Evolutionary conservation across 2,797 vertebrate species (phyloP), one percentile per base, ranked within the genome.

Genomic region (Argentina silus): DNA sequence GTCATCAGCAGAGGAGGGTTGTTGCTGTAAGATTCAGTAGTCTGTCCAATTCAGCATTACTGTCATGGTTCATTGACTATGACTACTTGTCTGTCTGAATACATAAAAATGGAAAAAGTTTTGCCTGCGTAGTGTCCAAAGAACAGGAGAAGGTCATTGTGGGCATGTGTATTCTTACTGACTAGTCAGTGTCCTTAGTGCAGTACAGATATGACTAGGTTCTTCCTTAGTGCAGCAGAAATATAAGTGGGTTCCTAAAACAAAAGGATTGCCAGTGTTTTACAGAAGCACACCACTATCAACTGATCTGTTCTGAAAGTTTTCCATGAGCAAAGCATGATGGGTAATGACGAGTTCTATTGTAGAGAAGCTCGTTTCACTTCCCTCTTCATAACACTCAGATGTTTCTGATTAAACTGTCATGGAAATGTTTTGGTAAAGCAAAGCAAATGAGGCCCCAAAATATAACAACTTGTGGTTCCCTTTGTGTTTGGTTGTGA

Each of bases 31-130:
- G 53, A 44, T 15, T 65, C 6, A 47, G 27, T 67, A 27, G n/a
- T 19, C 23, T 11, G 15, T 50, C 44, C 43, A 66, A 27, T 65
- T 57, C 45, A 50, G 47, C 36, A 27, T 48, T 57, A 45, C 51
- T 74, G 14, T 17, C 44, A 36, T 43, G 43, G 8, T n/a, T 73
- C 56, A 60, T 60, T 67, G 72, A 67, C 64, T 60, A 42, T 68
- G 51, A 43, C 23, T 36, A 42, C 55, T 42, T 66, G 61, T 63
- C 60, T 43, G 60, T n/a, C n/a, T 57, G 55, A 1, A n/a, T 62
- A 27, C 50, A 50, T 23, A 15, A 53, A 63, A 50, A 68, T 42
- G 9, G 51, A 68, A 53, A 55, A 2, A 17, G 8, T 42, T 57
- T 8, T n/a, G 10, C 23, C 56, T 36, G 19, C 10, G 19, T 63